Percentiles rank a stretch among this genome's conserved stretches.
phyloP scores from a whole-genome alignment of 2,797 vertebrate genomes.

The Falco columbarius region DNA sequence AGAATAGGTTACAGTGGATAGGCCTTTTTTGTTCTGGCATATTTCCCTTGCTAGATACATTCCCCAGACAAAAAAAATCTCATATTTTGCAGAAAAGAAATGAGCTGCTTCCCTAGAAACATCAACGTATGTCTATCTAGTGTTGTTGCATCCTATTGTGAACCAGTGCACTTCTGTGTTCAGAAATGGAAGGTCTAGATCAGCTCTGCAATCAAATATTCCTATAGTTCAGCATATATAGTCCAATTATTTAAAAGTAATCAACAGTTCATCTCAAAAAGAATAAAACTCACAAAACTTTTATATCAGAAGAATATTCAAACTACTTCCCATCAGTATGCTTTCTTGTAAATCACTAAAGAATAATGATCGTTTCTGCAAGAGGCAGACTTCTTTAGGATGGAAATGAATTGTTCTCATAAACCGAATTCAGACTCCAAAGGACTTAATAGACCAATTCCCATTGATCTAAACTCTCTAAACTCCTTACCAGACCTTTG shows the following conservation, averaged over 20 bases:
- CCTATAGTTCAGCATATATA: neutral
- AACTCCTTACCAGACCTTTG: neutral
- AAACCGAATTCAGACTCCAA: neutral
- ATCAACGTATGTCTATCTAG: neutral
- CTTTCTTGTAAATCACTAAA: neutral
- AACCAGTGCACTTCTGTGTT: neutral
- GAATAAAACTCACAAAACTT: neutral
- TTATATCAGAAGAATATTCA: neutral
- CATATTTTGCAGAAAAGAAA: neutral
- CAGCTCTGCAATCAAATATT: neutral
- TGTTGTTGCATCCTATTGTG: neutral
- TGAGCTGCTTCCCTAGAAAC: neutral
- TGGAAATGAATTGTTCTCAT: neutral
- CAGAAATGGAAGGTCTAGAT: neutral
- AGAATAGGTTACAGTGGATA: neutral
- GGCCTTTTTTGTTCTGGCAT: neutral
- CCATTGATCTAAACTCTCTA: neutral
- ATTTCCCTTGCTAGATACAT: neutral
- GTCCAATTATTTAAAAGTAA: neutral
- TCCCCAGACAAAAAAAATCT: neutral
- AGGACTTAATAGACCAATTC: neutral
- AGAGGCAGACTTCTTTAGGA: neutral
- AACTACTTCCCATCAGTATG: neutral
- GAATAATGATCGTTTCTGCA: neutral
- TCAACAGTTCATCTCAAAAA: neutral